Evolutionary conservation across 2,113 vertebrate genomes (phyloP).

Genomic region (Tetrax tetrax): DNA sequence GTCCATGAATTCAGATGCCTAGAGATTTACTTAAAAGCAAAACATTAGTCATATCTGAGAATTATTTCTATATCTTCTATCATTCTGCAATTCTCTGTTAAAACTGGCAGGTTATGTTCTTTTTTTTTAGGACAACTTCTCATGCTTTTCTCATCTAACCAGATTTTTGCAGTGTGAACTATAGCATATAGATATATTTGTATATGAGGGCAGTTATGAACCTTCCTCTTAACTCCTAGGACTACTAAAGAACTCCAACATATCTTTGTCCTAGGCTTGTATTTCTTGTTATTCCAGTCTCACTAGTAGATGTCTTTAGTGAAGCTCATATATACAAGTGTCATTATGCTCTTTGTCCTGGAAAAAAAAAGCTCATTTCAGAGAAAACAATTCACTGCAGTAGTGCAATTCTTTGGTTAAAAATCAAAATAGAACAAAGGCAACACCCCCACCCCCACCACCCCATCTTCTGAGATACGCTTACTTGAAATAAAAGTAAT

Average conservation of each 20-base stretch:
- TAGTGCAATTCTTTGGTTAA: constrained; percentile 16
- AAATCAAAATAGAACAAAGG: background rate
- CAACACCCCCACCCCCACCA: too few species aligned
- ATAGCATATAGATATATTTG: background rate
- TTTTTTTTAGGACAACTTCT: background rate
- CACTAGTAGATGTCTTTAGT: background rate
- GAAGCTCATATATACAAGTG: background rate
- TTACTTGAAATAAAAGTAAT: constrained; percentile 48
- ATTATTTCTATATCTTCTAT: background rate
- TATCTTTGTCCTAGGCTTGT: background rate
- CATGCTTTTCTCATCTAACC: background rate
- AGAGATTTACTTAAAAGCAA: background rate
- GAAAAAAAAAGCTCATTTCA: constrained; percentile 8
- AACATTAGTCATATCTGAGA: background rate
- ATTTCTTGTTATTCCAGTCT: background rate
- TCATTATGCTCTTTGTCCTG: background rate
- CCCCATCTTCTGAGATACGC: background rate
- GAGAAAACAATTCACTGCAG: background rate
- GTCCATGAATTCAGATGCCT: background rate
- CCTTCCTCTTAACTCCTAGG: background rate
- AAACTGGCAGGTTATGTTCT: background rate
- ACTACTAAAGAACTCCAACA: background rate
- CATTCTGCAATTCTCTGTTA: background rate
- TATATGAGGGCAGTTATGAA: background rate
- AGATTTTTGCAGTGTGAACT: background rate